Evolutionary conservation across 2,797 vertebrate species (phyloP), one percentile per base, ranked within the genome.

Genomic region (Enoplosus armatus): DNA sequence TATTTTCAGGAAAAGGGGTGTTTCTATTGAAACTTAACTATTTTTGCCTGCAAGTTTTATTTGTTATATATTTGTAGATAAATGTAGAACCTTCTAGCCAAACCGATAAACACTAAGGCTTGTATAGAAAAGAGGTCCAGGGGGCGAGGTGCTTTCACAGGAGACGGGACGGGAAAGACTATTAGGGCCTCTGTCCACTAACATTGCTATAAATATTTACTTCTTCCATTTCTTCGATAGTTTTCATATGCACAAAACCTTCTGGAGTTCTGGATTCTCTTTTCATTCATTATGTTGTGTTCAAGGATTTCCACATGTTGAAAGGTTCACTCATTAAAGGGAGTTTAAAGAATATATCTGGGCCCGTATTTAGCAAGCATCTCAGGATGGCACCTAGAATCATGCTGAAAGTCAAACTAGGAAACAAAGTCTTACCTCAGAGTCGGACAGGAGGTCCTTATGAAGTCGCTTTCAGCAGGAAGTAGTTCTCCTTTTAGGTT

Each of bases 51-150:
- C 98, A 97, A 97, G 96, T 95, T 98, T 98, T 97, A 96, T 97
- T 97, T 99, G 97, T 98, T 97, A 97, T 97, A 98, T 98, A 99
- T 97, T 96, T 99, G 97, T 99, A 98, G 97, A 99, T 98, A 97
- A 95, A 92, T 87, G 97, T 98, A 98, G 97, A 96, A 97, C 96
- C 96, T 97, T 96, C 97, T 98, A 99, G 98, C 97, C 98, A 99
- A 99, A 98, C 97, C 96, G 97, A 95, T 97, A 96, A 93, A 98
- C 97, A 98, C 97, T 98, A 98, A 97, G 97, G 97, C 97, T 98
- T 98, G 94, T 95, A 96, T 96, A 97, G 96, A 95, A 95, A 95
- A 95, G 93, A 96, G 95, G 97, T 97, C 96, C 96, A 94, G 91
- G 90, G 58, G 82, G 82, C 62, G 70, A 80, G 88, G 83, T 64